Evolutionary conservation across 2,113 vertebrate species (phyloP).

Genomic region (Pangasianodon gigas): DNA sequence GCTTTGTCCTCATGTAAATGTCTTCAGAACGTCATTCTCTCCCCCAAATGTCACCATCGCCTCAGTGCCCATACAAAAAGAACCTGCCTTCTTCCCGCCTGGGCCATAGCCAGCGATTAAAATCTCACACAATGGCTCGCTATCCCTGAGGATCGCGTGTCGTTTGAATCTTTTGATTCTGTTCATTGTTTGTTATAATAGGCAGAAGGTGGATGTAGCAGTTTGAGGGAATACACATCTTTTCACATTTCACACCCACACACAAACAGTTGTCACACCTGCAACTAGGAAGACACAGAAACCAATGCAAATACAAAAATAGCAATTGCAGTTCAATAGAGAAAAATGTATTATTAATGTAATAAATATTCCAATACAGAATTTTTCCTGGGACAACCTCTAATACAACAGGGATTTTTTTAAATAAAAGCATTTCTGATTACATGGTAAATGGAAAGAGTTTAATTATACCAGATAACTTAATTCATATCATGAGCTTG

Average conservation of each 20-base stretch:
- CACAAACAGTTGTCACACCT: slow-evolving; percentile 31
- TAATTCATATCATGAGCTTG: background rate
- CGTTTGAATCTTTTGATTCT: slow-evolving; percentile 45
- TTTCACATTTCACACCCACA: slow-evolving; percentile 27
- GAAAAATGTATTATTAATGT: background rate
- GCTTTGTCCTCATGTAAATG: slow-evolving; percentile 66
- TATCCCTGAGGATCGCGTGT: slow-evolving; percentile 46
- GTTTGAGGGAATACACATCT: slow-evolving; percentile 31
- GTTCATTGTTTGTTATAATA: slow-evolving; percentile 56
- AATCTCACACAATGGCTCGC: slow-evolving; percentile 57
- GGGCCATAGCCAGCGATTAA: slow-evolving; percentile 55
- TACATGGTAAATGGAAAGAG: background rate
- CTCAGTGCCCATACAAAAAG: slow-evolving; percentile 58
- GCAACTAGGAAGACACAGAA: background rate
- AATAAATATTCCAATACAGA: background rate
- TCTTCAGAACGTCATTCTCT: slow-evolving; percentile 55
- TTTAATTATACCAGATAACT: background rate
- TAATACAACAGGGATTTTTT: background rate
- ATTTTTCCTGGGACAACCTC: background rate
- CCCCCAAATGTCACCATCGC: slow-evolving; percentile 59
- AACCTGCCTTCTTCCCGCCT: slow-evolving; percentile 45
- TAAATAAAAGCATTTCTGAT: background rate
- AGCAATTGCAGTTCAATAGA: slow-evolving; percentile 11
- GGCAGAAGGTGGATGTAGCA: slow-evolving; percentile 36
- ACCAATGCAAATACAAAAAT: slow-evolving; percentile 8